phyloP scores from a whole-genome alignment of 1,140 invertebrate genomes.

The Dreissena rostriformis region DNA sequence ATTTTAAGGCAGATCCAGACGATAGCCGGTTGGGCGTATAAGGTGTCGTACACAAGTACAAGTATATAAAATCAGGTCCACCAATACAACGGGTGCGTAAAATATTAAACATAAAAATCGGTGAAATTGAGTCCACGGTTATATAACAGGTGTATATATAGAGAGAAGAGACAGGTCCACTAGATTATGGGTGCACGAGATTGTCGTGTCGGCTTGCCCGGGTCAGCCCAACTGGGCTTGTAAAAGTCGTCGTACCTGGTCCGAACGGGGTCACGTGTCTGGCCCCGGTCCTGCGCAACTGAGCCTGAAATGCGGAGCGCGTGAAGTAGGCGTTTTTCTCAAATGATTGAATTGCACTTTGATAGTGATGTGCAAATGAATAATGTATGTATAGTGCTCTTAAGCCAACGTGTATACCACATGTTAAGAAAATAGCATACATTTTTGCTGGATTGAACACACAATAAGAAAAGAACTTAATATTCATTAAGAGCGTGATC shows the following conservation, averaged over 20 bases:
- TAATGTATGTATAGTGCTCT: background rate
- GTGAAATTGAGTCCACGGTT: too few species aligned
- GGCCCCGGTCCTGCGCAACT: background rate
- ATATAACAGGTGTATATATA: too few species aligned
- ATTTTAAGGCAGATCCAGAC: too few species aligned
- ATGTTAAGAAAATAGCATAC: background rate
- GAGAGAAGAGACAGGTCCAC: too few species aligned
- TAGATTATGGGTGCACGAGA: background rate
- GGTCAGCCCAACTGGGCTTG: conserved; percentile 36
- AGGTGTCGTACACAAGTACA: too few species aligned
- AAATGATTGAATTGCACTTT: background rate
- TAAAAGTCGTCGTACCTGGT: conserved; percentile 50
- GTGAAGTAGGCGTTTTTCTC: background rate
- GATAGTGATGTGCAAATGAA: background rate
- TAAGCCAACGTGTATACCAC: background rate
- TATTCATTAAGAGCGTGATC: too few species aligned
- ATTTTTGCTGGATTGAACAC: background rate
- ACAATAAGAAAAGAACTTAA: background rate
- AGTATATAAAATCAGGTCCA: too few species aligned
- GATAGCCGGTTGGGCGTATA: too few species aligned
- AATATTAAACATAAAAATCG: too few species aligned
- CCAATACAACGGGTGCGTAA: too few species aligned
- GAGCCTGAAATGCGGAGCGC: background rate
- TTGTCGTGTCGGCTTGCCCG: conserved; percentile 1
- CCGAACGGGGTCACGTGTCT: background rate